These are phyloP conservation scores for Ferdinandea cuprea DNA, from an alignment of 2,888 invertebrate species.

Conservation along the genomic window DNA sequence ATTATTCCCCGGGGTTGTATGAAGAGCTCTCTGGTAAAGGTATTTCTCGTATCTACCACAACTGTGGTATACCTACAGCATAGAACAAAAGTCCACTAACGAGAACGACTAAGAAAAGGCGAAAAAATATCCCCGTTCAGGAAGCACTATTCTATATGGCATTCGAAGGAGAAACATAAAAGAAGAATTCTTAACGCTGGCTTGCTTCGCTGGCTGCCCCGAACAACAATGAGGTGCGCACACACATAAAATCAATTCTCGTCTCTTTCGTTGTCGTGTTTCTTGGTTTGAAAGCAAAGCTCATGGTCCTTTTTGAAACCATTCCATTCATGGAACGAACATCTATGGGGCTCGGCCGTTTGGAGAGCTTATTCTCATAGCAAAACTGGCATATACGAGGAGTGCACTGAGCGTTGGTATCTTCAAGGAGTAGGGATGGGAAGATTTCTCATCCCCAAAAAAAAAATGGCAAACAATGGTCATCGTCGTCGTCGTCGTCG, in stretches of 20 bases:
- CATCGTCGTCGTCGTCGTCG: constrained; percentile 58
- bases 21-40: constrained; percentile 4
- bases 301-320: constrained; percentile 9
- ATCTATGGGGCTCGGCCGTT: too few relatives aligned
- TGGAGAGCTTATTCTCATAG: constrained; percentile 14
- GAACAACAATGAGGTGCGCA: constrained; percentile 58
- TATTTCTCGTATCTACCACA: background rate
- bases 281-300: constrained; percentile 22
- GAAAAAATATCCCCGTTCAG: constrained; percentile 9
- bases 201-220: constrained; percentile 23
- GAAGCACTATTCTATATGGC: constrained; percentile 23
- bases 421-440: constrained; percentile 34
- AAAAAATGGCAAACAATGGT: constrained; percentile 65
- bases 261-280: constrained; percentile 31
- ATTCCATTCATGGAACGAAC: constrained; percentile 35
- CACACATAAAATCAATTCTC: constrained; percentile 57
- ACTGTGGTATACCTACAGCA: constrained; percentile 23
- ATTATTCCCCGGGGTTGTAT: constrained; percentile 60
- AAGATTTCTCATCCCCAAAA: constrained; percentile 46
- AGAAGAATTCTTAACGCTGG: constrained; percentile 42
- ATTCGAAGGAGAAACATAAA: constrained; percentile 35
- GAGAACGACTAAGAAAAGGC: constrained; percentile 41
- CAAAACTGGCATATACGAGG: background rate
- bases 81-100: constrained; percentile 62
- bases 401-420: background rate